Percentiles rank a stretch among this genome's conserved stretches.
Conservation (phyloP, 2,888 invertebrate genomes). For the Stenodema calcarata region DNA sequence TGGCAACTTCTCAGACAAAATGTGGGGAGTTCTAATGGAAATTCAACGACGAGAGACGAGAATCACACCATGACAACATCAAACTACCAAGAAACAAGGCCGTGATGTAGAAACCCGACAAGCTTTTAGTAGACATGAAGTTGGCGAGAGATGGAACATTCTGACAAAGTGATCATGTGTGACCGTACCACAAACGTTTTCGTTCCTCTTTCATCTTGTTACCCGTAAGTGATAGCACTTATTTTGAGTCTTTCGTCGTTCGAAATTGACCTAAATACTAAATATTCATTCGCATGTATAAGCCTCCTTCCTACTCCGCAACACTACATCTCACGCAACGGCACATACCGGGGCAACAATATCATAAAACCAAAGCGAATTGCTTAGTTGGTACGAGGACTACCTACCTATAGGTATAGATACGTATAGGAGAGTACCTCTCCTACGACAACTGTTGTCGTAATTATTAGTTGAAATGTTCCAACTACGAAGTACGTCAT, state of each 20-base stretch:
- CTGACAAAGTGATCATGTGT: slow-evolving; percentile 22
- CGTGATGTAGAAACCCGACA: background rate
- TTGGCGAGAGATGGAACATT: slow-evolving; percentile 18
- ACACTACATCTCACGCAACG: no score
- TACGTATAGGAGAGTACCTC: no score
- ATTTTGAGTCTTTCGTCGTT: background rate
- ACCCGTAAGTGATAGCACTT: slow-evolving; percentile 6
- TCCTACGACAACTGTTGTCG: no score
- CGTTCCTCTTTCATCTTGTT: background rate
- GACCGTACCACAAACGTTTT: background rate
- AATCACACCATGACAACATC: background rate
- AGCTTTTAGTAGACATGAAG: background rate
- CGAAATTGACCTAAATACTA: slow-evolving; percentile 28
- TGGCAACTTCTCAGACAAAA: background rate
- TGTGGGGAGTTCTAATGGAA: background rate
- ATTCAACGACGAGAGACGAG: background rate
- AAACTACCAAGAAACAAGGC: background rate
- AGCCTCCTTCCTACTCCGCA: background rate
- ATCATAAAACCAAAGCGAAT: no score
- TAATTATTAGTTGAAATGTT: no score
- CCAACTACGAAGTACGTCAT: no score
- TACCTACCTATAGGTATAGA: no score
- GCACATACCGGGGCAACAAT: no score
- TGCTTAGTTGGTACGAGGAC: no score
- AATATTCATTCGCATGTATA: slow-evolving; percentile 6